phyloP scores from a whole-genome alignment of 92 coral and sea anemone genomes.

The Palythoa grandiflora region DNA sequence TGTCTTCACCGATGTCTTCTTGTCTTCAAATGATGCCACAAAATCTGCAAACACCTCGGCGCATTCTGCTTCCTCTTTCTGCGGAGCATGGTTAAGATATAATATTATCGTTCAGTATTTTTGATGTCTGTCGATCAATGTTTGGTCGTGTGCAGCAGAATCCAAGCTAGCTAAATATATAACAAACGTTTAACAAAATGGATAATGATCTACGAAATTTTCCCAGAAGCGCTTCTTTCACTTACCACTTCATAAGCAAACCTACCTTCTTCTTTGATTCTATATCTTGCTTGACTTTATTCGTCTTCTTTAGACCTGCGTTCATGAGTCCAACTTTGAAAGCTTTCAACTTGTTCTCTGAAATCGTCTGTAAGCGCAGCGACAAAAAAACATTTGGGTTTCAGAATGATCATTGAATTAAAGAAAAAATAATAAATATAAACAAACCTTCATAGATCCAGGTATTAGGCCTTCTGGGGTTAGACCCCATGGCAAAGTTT shows the following conservation, averaged over 20 bases:
- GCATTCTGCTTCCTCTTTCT: constrained; percentile 93
- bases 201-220: background rate
- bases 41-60: constrained; percentile 99
- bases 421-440: background rate
- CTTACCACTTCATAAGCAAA: background rate
- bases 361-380: constrained; percentile 69
- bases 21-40: constrained; percentile 98
- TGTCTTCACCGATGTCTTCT: constrained; percentile 86
- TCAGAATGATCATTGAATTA: background rate
- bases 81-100: background rate
- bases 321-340: constrained; percentile 88
- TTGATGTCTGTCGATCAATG: background rate
- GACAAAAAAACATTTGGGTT: background rate
- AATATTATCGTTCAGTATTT: background rate
- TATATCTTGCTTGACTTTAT: constrained; percentile 90
- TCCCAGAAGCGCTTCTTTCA: background rate
- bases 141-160: background rate
- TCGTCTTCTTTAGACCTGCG: constrained; percentile 78
- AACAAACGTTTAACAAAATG: background rate
- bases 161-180: background rate
- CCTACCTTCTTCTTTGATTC: constrained; percentile 90
- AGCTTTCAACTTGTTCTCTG: constrained; percentile 89
- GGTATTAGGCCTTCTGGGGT: constrained; percentile 88
- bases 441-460: constrained; percentile 88
- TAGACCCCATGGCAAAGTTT: constrained; percentile 89